Evolutionary conservation across 2,797 vertebrate species (phyloP).

Genomic region (Morelia viridis): DNA sequence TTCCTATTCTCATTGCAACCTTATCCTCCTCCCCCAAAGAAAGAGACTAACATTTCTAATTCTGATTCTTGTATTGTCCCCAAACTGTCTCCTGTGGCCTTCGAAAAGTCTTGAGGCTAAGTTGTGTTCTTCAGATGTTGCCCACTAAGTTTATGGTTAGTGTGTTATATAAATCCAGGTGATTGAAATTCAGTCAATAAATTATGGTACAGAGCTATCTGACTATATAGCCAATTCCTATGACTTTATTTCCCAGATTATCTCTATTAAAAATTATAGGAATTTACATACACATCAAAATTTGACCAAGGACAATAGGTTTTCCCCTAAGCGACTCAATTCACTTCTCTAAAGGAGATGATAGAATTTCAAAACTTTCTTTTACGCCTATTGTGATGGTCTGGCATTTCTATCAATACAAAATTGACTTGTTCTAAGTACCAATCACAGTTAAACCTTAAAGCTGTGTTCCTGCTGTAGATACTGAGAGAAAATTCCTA

Average conservation of each 20-base stretch:
- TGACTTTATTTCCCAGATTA: neutral
- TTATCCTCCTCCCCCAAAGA: neutral
- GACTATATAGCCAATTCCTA: neutral
- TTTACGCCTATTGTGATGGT: neutral
- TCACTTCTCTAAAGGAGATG: neutral
- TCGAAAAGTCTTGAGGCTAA: neutral
- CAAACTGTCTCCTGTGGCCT: neutral
- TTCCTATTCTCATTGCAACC: neutral
- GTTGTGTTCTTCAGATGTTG: neutral
- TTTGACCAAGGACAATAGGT: neutral
- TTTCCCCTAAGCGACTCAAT: neutral
- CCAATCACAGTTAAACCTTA: slow-evolving; percentile 20
- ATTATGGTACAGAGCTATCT: neutral
- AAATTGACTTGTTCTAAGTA: neutral
- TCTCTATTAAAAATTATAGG: neutral
- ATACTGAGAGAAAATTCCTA: slow-evolving; percentile 23
- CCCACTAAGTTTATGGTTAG: neutral
- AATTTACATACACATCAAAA: neutral
- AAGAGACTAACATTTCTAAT: neutral
- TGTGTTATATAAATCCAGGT: neutral
- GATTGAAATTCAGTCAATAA: neutral
- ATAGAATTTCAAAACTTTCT: slow-evolving; percentile 10
- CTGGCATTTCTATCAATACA: neutral
- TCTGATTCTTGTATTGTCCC: neutral
- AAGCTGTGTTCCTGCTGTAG: slow-evolving; percentile 15